These are phyloP conservation scores for Lacanobia oleracea DNA, from an alignment of 2,888 invertebrate genomes.

Conservation along the genomic window DNA sequence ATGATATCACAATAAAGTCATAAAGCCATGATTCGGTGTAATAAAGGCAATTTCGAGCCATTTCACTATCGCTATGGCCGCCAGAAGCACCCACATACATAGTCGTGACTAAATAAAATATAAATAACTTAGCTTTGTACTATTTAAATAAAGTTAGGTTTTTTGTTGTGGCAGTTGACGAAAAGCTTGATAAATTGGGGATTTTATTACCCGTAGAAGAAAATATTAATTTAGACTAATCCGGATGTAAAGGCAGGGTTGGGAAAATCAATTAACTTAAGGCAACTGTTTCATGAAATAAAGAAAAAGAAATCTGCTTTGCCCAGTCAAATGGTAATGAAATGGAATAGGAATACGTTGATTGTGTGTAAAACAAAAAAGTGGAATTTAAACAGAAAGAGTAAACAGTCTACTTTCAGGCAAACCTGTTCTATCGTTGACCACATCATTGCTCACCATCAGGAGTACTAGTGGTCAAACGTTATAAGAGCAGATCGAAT, in stretches of 20 bases:
- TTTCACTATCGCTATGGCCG: slow-evolving; percentile 43
- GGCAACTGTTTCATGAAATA: no score
- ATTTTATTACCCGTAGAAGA: background rate
- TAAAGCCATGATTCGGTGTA: slow-evolving; percentile 57
- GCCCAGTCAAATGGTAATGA: no score
- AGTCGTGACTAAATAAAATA: slow-evolving; percentile 39
- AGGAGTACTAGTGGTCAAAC: no score
- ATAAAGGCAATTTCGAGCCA: slow-evolving; percentile 53
- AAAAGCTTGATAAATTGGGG: slow-evolving; percentile 58
- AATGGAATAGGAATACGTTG: no score
- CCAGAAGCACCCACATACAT: slow-evolving; percentile 57
- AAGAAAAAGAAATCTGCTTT: no score
- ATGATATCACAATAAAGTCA: slow-evolving; percentile 54
- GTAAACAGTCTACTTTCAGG: no score
- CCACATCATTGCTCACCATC: no score
- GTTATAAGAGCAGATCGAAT: no score
- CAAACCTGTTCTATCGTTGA: no score
- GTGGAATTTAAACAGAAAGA: no score
- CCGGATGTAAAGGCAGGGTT: background rate
- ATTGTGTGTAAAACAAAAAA: no score
- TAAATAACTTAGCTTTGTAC: slow-evolving; percentile 48
- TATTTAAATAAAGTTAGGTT: slow-evolving; percentile 51
- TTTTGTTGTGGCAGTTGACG: slow-evolving; percentile 32
- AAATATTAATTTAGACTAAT: background rate
- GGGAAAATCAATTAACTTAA: background rate